A percentile compares a stretch with the other conserved stretches of the same genome.
Conservation (phyloP, 2,797 vertebrate species). For the Natrix natrix region DNA sequence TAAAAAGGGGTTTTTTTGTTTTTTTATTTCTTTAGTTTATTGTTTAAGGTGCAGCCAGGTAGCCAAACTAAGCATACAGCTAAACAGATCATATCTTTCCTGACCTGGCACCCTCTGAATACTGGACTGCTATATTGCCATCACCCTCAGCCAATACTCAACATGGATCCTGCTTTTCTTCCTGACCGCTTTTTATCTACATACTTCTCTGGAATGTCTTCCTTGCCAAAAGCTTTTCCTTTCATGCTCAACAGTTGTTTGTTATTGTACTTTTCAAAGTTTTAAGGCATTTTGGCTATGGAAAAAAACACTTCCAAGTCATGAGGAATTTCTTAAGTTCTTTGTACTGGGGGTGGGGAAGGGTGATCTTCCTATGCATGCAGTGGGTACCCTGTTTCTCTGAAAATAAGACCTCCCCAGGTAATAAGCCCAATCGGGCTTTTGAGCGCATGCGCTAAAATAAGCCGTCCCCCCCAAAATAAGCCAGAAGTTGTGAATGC, state of each 20-base stretch:
- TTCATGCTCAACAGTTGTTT: slow-evolving; percentile 9
- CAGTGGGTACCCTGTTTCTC: neutral
- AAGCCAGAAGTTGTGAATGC: too few species aligned
- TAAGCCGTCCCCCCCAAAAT: too few species aligned
- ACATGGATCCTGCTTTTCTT: neutral
- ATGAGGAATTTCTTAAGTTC: neutral
- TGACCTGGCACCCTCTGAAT: neutral
- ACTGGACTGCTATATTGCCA: neutral
- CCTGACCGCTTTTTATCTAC: neutral
- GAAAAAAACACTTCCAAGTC: neutral
- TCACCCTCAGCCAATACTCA: neutral
- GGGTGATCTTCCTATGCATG: neutral
- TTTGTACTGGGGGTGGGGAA: too few species aligned
- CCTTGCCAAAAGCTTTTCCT: accelerated
- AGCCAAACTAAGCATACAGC: slow-evolving; percentile 5
- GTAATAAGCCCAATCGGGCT: too few species aligned
- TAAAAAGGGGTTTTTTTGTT: neutral
- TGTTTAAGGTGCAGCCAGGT: neutral
- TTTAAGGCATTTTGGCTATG: neutral
- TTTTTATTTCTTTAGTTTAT: neutral
- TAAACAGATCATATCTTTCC: neutral
- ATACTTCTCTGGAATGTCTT: neutral
- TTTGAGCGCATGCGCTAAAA: too few species aligned
- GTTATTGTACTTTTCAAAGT: neutral
- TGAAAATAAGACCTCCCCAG: too few species aligned